Conservation (phyloP, 2,888 invertebrate species). For the Slavum lentiscoides region DNA sequence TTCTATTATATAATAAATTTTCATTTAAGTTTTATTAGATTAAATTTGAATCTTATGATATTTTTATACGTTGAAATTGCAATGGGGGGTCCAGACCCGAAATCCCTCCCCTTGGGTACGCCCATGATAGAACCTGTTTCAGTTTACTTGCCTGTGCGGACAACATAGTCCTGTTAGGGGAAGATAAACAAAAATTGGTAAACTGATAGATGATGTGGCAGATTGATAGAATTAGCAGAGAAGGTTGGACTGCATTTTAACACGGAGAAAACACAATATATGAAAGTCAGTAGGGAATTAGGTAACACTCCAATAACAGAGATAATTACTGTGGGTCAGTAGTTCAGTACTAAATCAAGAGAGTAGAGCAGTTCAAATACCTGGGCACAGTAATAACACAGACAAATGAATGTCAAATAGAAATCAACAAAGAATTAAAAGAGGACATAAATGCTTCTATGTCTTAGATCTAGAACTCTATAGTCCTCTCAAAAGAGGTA, state of each 20-base stretch:
- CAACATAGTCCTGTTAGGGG: neutral
- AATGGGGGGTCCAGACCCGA: neutral
- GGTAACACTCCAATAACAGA: neutral
- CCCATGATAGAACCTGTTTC: slow-evolving; percentile 18
- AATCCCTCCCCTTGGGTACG: too few species aligned
- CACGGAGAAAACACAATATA: neutral
- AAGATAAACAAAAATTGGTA: slow-evolving; percentile 13
- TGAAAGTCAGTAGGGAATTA: slow-evolving; percentile 15
- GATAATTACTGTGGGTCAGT: neutral
- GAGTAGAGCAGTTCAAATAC: slow-evolving; percentile 2
- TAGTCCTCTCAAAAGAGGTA: slow-evolving; percentile 7
- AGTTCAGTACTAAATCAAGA: slow-evolving; percentile 19
- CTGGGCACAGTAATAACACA: neutral
- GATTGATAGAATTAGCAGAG: slow-evolving; percentile 7
- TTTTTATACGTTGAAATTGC: too few species aligned
- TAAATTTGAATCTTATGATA: too few species aligned
- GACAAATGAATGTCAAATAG: slow-evolving; percentile 22
- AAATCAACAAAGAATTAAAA: slow-evolving; percentile 30
- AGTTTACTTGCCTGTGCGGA: slow-evolving; percentile 4
- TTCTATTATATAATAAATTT: too few species aligned
- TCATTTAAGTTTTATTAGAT: too few species aligned
- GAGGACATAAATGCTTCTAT: slow-evolving; percentile 20
- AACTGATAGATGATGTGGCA: neutral
- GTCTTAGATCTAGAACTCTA: slow-evolving; percentile 2
- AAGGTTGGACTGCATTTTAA: neutral